phyloP scores from a whole-genome alignment of 2,797 vertebrate species.

The Pangasius sanitwongsei region DNA sequence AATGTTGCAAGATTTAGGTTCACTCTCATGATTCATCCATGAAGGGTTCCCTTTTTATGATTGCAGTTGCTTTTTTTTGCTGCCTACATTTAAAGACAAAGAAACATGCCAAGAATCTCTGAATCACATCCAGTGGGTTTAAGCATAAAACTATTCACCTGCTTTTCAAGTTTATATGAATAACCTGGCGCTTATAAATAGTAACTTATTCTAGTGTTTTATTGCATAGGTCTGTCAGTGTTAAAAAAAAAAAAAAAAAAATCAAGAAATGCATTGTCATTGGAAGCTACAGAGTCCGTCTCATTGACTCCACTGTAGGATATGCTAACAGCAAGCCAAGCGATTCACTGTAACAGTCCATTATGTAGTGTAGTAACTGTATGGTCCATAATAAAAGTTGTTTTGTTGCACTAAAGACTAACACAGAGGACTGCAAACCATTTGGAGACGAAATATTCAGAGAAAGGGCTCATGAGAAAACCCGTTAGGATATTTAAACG shows the following conservation, averaged over 20 bases:
- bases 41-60: neutral
- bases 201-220: neutral
- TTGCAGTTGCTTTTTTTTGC: neutral
- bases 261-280: constrained; percentile 76
- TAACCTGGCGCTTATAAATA: neutral
- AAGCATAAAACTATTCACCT: neutral
- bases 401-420: neutral
- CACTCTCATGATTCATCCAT: neutral
- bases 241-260: neutral
- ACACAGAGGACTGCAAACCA: neutral
- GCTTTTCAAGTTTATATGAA: neutral
- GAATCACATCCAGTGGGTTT: neutral
- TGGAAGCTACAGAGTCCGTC: constrained; percentile 78
- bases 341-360: neutral
- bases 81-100: neutral
- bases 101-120: neutral
- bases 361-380: neutral
- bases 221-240: neutral
- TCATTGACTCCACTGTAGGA: constrained; percentile 62
- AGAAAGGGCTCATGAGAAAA: neutral
- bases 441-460: neutral
- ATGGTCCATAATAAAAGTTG: neutral
- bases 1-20: neutral
- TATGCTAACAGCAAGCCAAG: neutral
- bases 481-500: neutral